These are phyloP conservation scores for Andrena cerasifolii DNA, from an alignment of 1,140 invertebrate genomes.

Conservation along the genomic window DNA sequence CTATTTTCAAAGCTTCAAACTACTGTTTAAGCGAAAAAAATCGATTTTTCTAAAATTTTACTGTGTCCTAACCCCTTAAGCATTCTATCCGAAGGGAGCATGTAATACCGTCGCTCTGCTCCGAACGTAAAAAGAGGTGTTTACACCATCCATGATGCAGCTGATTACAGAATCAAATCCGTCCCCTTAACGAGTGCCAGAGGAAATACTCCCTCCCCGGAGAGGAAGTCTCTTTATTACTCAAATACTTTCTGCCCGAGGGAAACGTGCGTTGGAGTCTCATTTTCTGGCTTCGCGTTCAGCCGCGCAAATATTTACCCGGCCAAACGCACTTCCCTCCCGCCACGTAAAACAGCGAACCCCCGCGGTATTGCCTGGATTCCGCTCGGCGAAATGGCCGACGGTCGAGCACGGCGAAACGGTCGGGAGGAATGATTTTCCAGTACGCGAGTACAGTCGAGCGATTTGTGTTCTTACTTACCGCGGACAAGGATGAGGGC, in stretches of 20 bases:
- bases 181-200: no score
- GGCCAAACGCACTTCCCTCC: conserved; percentile 40
- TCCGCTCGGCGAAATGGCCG: conserved; percentile 36
- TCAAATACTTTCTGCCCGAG: not conserved
- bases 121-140: no score
- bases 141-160: no score
- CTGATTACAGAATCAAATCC: no score
- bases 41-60: no score
- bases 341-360: not conserved
- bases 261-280: conserved; percentile 5
- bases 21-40: no score
- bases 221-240: conserved; percentile 16
- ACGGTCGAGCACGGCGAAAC: conserved; percentile 32
- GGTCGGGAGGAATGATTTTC: conserved; percentile 32
- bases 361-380: conserved; percentile 3
- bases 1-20: no score
- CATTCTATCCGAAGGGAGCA: no score
- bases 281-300: conserved; percentile 44
- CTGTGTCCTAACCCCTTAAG: no score
- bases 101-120: no score
- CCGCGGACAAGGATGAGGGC: conserved; percentile 80
- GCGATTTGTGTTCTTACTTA: conserved; percentile 72
- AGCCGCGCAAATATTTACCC: conserved; percentile 50
- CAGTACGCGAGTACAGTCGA: not conserved
- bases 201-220: not conserved